These are phyloP conservation scores for Amphibalanus amphitrite DNA, from an alignment of 1,140 invertebrate species.

Conservation along the genomic window DNA sequence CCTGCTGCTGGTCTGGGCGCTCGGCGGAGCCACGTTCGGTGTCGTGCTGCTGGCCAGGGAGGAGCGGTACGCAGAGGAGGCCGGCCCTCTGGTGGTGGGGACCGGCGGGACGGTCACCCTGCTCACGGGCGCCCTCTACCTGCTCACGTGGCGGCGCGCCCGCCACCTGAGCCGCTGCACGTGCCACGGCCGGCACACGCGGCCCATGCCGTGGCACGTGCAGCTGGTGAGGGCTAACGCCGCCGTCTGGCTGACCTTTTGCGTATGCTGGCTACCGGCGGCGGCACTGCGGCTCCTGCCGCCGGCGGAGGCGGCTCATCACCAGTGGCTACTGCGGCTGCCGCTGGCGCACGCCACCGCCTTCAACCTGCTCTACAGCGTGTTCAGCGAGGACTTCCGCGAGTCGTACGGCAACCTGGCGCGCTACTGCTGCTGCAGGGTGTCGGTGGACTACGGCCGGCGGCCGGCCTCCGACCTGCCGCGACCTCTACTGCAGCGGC, in stretches of 20 bases:
- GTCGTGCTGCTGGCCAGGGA: background rate
- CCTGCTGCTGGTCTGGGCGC: background rate
- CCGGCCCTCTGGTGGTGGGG: background rate
- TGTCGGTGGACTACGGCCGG: background rate
- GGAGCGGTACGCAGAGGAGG: background rate
- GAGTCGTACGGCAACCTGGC: conserved; percentile 4
- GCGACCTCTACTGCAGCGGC: background rate
- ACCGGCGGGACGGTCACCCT: background rate
- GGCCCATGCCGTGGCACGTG: background rate
- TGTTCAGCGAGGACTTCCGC: conserved; percentile 3
- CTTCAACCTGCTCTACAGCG: background rate
- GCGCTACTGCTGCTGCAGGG: background rate
- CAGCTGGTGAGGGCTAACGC: background rate
- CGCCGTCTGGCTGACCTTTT: background rate
- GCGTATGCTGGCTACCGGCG: background rate
- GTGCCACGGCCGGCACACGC: background rate
- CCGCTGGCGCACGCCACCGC: background rate
- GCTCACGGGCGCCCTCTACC: background rate
- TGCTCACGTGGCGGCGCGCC: background rate
- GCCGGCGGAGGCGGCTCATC: background rate
- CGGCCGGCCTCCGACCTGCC: background rate
- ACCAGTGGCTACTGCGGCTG: background rate
- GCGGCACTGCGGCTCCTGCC: background rate
- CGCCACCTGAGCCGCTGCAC: background rate
- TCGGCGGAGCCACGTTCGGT: background rate